Base-by-base conservation (phyloP, 2,888 invertebrate species). In the Drosophila basisetae region DNA sequence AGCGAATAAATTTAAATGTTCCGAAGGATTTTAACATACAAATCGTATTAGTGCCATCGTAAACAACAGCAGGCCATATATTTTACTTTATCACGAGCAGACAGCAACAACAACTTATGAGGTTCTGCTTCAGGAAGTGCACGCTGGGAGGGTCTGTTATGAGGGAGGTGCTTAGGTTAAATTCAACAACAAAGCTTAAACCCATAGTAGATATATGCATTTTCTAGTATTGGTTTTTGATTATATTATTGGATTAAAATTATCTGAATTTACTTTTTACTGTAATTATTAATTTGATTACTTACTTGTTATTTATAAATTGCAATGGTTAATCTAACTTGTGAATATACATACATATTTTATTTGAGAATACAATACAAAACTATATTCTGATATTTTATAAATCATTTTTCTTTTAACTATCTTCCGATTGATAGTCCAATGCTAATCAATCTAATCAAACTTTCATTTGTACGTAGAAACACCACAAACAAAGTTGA, bases 21-120 rank as follows among this genome's bases (percentile, higher is more conserved):
- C 53, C 60, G 59, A 65, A 76, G 71, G 76, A 78, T 78, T 80
- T 75, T 71, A 65, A 47, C 82, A 79, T 78, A 81, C 69, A 63
- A 78, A 73, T 78, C 69, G 78, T 78, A 77, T 81, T 81, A 69
- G 43, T 68, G 82, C 60, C 82, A 63, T 65, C 62, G 28, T 30
- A 31, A n/a, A 2, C 25, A 67, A 78, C 70, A 73, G 52, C 22
- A 13, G 52, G 11, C 47, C n/a, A 69, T 77, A 69, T 66, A 63
- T 76, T 52, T 73, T 28, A 47, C 47, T 54, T 50, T 49, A 65
- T 60, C 54, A 62, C 56, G 68, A 43, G 52, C 39, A 62, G 7
- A 50, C 16, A 22, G 61, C 3, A 50, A 37, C n/a, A n/a, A 18
- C 1, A 56, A n/a, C 10, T 39, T 10, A 6, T 55, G 10, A 33